Evolutionary conservation across 2,797 vertebrate species (phyloP).

Genomic region (Masticophis lateralis): DNA sequence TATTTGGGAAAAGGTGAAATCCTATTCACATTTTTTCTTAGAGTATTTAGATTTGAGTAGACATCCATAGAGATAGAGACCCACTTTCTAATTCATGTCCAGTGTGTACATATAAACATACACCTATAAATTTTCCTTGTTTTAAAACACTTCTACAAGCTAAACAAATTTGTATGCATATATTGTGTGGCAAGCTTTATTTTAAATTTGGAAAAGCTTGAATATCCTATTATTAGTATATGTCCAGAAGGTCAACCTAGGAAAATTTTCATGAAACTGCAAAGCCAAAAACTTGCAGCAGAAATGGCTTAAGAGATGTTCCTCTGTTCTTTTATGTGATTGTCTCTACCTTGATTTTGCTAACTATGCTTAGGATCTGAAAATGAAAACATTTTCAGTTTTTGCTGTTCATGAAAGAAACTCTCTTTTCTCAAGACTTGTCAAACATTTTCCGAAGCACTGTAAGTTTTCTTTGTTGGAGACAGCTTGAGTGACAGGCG

Average conservation of each 20-base stretch:
- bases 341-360: neutral
- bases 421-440: neutral
- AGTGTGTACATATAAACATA: neutral
- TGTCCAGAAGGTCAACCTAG: neutral
- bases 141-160: neutral
- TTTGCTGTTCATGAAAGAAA: neutral
- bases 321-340: neutral
- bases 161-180: neutral
- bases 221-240: neutral
- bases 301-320: neutral
- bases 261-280: neutral
- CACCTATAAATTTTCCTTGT: neutral
- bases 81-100: neutral
- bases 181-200: neutral
- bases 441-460: neutral
- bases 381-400: neutral
- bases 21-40: neutral
- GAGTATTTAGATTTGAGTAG: neutral
- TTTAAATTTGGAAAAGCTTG: neutral
- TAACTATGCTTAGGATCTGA: neutral
- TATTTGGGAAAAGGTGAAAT: neutral
- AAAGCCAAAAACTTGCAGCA: neutral
- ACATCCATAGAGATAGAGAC: neutral
- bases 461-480: neutral
- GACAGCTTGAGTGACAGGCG: neutral